Conservation (phyloP, 1,140 invertebrate species). For the Marisa cornuarietis region DNA sequence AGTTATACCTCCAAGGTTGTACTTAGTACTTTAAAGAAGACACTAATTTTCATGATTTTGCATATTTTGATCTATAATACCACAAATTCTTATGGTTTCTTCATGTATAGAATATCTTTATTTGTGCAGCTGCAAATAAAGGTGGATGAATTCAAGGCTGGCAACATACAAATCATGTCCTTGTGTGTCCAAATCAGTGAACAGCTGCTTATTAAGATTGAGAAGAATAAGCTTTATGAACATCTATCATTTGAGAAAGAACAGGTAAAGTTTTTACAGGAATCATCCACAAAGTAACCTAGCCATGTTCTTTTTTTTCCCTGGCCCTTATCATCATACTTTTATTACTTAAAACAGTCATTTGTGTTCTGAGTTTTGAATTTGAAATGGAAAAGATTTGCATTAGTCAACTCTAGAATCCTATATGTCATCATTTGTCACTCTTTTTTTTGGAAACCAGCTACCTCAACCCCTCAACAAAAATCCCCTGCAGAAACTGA, state of each 20-base stretch:
- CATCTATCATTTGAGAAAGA: slow-evolving; percentile 66
- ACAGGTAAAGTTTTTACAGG: slow-evolving; percentile 55
- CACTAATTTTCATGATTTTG: no score
- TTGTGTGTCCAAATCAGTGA: slow-evolving; percentile 83
- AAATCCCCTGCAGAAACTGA: no score
- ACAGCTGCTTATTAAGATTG: slow-evolving; percentile 76
- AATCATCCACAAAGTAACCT: background rate
- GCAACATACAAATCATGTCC: slow-evolving; percentile 77
- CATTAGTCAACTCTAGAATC: no score
- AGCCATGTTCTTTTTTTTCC: background rate
- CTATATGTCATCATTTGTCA: no score
- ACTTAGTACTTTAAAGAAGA: no score
- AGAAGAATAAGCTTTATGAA: slow-evolving; percentile 65
- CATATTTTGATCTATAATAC: background rate
- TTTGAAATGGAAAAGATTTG: no score
- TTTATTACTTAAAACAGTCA: background rate
- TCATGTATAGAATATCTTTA: background rate
- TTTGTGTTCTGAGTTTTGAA: no score
- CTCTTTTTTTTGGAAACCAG: no score
- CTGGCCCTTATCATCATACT: background rate
- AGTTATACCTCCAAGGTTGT: no score
- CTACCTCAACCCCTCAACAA: no score
- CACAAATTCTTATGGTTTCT: background rate
- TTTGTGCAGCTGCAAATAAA: slow-evolving; percentile 71
- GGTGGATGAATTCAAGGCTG: slow-evolving; percentile 81